Conservation (phyloP, 2,888 invertebrate genomes). For the Clepsis dumicolana region DNA sequence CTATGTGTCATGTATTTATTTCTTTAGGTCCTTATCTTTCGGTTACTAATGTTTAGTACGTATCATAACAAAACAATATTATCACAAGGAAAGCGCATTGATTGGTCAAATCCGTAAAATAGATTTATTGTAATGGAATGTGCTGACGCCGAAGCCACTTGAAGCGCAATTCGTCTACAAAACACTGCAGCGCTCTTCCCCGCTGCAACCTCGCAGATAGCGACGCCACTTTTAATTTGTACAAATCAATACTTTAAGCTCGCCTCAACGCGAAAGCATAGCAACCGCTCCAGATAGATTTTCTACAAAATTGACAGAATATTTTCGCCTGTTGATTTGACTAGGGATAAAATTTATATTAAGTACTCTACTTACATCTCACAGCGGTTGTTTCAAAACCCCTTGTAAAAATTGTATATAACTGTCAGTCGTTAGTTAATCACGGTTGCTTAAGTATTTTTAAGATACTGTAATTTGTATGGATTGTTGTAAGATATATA, state of each 20-base stretch:
- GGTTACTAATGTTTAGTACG: neutral
- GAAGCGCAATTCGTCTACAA: constrained; percentile 7
- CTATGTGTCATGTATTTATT: neutral
- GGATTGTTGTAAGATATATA: constrained; percentile 29
- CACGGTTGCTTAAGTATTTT: constrained; percentile 18
- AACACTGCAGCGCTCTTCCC: neutral
- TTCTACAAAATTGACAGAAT: neutral
- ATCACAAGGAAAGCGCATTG: neutral
- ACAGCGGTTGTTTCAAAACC: neutral
- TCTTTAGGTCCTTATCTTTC: neutral
- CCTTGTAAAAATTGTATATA: neutral
- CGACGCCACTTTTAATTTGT: constrained; percentile 16
- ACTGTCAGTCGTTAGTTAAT: constrained; percentile 23
- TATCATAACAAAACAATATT: constrained; percentile 2
- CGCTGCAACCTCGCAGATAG: constrained; percentile 2
- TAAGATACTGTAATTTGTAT: constrained; percentile 33
- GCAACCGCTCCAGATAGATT: constrained; percentile 2
- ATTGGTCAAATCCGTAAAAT: neutral
- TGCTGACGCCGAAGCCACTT: neutral
- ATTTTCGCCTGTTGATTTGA: neutral
- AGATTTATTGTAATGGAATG: neutral
- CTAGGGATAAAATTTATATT: neutral
- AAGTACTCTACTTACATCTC: neutral
- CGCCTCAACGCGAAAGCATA: neutral
- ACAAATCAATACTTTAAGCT: constrained; percentile 32